phyloP scores from a whole-genome alignment of 2,113 vertebrate species.

The Rhynchopsitta pachyrhyncha region DNA sequence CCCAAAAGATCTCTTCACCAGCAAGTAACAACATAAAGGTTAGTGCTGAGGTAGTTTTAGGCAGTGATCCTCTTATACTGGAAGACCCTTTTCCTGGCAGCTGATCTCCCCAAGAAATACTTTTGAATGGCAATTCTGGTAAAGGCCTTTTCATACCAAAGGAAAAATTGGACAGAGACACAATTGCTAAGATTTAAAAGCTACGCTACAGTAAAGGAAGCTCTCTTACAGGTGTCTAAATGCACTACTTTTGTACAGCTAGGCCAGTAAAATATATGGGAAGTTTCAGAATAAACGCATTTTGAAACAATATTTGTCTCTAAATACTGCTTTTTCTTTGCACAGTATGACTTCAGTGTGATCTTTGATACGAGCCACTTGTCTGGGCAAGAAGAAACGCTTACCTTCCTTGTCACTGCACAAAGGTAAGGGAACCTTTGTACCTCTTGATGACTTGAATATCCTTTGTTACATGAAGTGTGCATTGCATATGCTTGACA shows the following conservation, averaged over 20 bases:
- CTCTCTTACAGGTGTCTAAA: neutral
- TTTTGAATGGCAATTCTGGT: neutral
- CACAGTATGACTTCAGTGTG: slow-evolving; percentile 90
- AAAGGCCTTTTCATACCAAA: neutral
- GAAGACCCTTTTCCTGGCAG: neutral
- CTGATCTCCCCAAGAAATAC: neutral
- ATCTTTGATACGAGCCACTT: slow-evolving; percentile 96
- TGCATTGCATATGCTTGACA: neutral
- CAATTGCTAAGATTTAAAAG: neutral
- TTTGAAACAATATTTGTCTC: neutral
- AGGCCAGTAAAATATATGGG: neutral
- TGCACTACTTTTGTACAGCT: neutral
- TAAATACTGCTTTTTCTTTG: slow-evolving; percentile 31
- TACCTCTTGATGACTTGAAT: neutral
- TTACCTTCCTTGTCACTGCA: slow-evolving; percentile 88
- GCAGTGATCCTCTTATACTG: neutral
- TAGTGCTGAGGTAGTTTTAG: neutral
- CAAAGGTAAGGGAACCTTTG: slow-evolving; percentile 81
- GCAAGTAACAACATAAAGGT: neutral
- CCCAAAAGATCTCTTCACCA: neutral
- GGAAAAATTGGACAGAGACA: neutral
- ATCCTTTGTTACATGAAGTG: neutral
- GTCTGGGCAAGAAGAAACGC: slow-evolving; percentile 86
- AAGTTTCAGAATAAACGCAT: neutral
- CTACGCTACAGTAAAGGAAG: neutral